phyloP scores from a whole-genome alignment of 2,888 invertebrate species.

The Iselma pallidipennis region DNA sequence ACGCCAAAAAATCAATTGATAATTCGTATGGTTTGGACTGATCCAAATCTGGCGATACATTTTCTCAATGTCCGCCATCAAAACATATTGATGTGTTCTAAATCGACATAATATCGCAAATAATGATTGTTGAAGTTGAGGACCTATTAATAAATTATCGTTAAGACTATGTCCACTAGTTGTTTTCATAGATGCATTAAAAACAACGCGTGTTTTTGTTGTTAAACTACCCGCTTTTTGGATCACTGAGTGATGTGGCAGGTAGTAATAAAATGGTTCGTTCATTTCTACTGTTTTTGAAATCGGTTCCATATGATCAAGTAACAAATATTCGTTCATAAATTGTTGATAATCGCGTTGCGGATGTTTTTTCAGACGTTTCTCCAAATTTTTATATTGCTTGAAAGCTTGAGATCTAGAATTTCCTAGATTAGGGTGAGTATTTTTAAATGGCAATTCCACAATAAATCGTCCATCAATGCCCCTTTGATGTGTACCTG shows the following conservation, averaged over 20 bases:
- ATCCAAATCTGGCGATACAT: slow-evolving; percentile 26
- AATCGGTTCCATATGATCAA: slow-evolving; percentile 28
- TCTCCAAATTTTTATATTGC: slow-evolving; percentile 22
- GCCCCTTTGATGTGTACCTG: slow-evolving; percentile 9
- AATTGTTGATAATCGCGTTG: slow-evolving; percentile 22
- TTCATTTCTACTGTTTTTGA: not conserved
- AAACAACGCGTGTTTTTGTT: slow-evolving; percentile 32
- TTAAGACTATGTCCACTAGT: slow-evolving; percentile 28
- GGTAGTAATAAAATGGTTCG: slow-evolving; percentile 15
- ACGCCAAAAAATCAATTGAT: slow-evolving; percentile 27
- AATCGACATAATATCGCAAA: slow-evolving; percentile 28
- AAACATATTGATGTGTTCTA: slow-evolving; percentile 16
- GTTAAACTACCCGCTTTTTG: slow-evolving; percentile 26
- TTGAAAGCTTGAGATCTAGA: slow-evolving; percentile 21
- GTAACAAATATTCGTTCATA: slow-evolving; percentile 25
- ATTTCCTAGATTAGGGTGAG: slow-evolving; percentile 9
- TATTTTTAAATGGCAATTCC: slow-evolving; percentile 15
- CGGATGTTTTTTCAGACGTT: slow-evolving; percentile 8
- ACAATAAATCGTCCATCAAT: slow-evolving; percentile 20
- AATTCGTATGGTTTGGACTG: slow-evolving; percentile 9
- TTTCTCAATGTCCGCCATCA: slow-evolving; percentile 25
- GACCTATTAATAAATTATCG: slow-evolving; percentile 28
- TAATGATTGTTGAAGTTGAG: slow-evolving; percentile 26
- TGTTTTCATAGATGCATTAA: slow-evolving; percentile 32
- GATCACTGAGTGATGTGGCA: slow-evolving; percentile 34